Base-by-base conservation (phyloP, 37 sponge, comb jelly and placozoan genomes). In the Corticium candelabrum region DNA sequence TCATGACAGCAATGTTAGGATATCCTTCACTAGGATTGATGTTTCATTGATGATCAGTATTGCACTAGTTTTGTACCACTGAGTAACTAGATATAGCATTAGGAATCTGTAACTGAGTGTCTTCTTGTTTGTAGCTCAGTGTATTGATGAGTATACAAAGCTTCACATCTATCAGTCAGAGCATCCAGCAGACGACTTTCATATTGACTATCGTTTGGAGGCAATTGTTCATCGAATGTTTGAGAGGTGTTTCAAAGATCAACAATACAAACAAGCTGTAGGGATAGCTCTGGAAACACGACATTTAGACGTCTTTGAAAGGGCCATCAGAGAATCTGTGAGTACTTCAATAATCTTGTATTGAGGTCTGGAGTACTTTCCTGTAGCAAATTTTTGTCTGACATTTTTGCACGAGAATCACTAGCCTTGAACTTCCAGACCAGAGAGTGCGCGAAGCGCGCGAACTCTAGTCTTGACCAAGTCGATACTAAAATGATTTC, bases 241-340 rank as follows among this genome's bases (percentile, higher is more conserved):
- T 74, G 83, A 86, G 68, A 43, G 86, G 35, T 94, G 99, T 78
- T 85, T 97, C 67, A 81, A 74, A 39, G 93, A 94, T 56, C 71
- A 74, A 37, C 43, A 89, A 39, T 97, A 86, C 85, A 93, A 97
- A 43, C 91, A 91, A 78, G 99, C 99, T 4, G 83, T 88, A 38
- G 99, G 99, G 11, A 89, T 97, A 27, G 94, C 99, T 34, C 82
- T 97, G 37, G 99, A 97, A 68, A 87, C 94, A 0, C 75, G 99
- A 68, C 82, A 90, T 30, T 85, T 91, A 68, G 94, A 97, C 76
- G 69, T 97, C 32, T 80, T 97, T 41, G 78, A 93, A 69, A 72
- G 70, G 70, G 91, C 90, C 11, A 90, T 97, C 3, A 62, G 33
- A 29, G 80, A 89, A 80, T 81, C 95, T 38, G 95, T 91, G 39